Base-by-base conservation (phyloP, 2,113 vertebrate genomes). In the Fukomys damarensis region DNA sequence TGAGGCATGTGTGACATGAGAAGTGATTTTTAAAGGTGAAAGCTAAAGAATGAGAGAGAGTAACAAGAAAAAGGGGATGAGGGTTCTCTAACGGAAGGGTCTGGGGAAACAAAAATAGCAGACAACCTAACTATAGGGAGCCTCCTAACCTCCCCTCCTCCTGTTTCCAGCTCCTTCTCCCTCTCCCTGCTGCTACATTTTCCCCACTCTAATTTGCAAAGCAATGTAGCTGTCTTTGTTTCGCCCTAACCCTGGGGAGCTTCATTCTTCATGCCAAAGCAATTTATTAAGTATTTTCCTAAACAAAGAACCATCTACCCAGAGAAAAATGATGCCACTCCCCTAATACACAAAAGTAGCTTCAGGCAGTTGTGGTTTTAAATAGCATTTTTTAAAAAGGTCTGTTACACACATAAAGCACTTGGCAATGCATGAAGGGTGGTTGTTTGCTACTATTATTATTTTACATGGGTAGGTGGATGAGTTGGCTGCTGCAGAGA, bases 281-380 rank as follows among this genome's bases (percentile, higher is more conserved):
- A 95, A 96, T 84, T 97, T 98, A 97, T 80, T 96, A 98, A 96
- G 93, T 91, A 91, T 97, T 96, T 98, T 96, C 87, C 96, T 95
- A 97, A 96, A 96, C 93, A 97, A 96, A 98, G 86, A 97, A 58
- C 79, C 38, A 66, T 95, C 80, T 96, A 93, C 84, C 38, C 93
- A 43, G 97, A 97, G 95, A 94, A 97, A 97, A 97, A 96, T 93
- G 32, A 94, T 90, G 63, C 93, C 92, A 93, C 93, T 96, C 93
- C 93, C 89, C 68, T 94, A 89, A 65, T 89, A 96, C 91, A 94
- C 94, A 91, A 93, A 97, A 96, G 96, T 95, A 95, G 83, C 97
- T 95, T n/a, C 93, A 96, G 89, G 96, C 96, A 80, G 77, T 96
- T 95, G 93, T 93, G 80, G 61, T 98, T 93, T 96, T 94, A 95